A percentile compares a stretch with the other conserved stretches of the same genome.
These are phyloP conservation scores for Metallyticus violacea DNA, from an alignment of 2,888 invertebrate genomes.

Conservation along the genomic window DNA sequence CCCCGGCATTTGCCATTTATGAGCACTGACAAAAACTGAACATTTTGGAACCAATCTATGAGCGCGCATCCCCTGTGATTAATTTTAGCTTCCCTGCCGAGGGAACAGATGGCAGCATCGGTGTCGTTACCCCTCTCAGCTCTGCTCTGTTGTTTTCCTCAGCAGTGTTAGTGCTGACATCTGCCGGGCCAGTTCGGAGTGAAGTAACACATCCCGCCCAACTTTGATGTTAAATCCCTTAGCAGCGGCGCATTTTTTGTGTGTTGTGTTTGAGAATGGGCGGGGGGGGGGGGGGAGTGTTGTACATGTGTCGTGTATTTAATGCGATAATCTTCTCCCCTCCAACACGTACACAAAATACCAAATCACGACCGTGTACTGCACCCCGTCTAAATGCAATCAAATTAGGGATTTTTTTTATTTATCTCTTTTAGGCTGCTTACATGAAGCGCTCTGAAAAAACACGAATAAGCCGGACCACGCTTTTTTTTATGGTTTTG, in stretches of 20 bases:
- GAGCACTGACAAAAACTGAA: too few species aligned
- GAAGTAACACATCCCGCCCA: not conserved
- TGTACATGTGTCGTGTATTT: slow-evolving; percentile 6
- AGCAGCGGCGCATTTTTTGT: too few species aligned
- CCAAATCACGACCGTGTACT: slow-evolving; percentile 24
- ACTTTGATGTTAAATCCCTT: not conserved
- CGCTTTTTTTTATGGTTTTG: slow-evolving; percentile 23
- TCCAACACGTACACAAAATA: slow-evolving; percentile 4
- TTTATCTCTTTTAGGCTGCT: slow-evolving; percentile 23
- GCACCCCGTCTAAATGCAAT: slow-evolving; percentile 24
- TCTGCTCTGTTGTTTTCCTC: not conserved
- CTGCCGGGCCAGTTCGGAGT: slow-evolving; percentile 1
- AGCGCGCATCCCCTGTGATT: not conserved
- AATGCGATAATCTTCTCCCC: slow-evolving; percentile 1
- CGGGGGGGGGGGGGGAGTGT: not conserved
- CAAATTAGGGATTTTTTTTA: slow-evolving; percentile 26
- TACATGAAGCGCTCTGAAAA: slow-evolving; percentile 18
- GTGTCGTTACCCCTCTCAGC: not conserved
- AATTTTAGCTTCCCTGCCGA: not conserved
- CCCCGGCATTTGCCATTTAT: too few species aligned
- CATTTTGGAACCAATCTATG: too few species aligned
- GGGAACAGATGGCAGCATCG: not conserved
- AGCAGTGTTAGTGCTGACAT: slow-evolving; percentile 10
- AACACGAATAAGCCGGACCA: slow-evolving; percentile 25
- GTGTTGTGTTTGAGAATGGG: slow-evolving; percentile 2